Percentiles rank a stretch among this genome's conserved stretches.
Evolutionary conservation across 2,797 vertebrate genomes (phyloP).

Genomic region (Hoplostethus atlanticus): DNA sequence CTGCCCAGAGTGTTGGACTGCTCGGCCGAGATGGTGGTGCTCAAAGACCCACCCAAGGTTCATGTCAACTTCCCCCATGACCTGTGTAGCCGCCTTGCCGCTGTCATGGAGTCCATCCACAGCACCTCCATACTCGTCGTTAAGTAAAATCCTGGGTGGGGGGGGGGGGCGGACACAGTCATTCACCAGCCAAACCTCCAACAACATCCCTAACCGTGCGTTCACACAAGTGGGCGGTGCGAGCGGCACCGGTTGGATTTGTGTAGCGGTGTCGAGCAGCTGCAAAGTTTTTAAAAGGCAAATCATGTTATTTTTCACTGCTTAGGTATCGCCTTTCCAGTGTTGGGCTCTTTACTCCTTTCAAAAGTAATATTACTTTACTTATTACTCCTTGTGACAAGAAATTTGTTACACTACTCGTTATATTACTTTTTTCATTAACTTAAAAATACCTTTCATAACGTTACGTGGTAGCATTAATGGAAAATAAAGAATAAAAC

Average conservation of each 20-base stretch:
- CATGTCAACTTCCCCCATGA: slow-evolving; percentile 92
- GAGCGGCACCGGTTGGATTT: too few species aligned
- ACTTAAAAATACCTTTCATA: too few species aligned
- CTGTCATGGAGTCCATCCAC: slow-evolving; percentile 96
- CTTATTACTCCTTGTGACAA: too few species aligned
- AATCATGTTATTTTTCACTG: slow-evolving; percentile 14
- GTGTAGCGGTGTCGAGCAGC: too few species aligned
- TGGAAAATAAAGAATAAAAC: too few species aligned
- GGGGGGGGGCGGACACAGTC: slow-evolving; percentile 3
- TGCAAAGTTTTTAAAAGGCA: slow-evolving; percentile 1
- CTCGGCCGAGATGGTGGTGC: slow-evolving; percentile 87
- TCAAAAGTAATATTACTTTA: too few species aligned
- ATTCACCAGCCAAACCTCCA: not conserved
- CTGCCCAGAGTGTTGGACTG: slow-evolving; percentile 94
- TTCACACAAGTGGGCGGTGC: not conserved
- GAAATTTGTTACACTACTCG: too few species aligned
- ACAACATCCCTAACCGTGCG: slow-evolving; percentile 1
- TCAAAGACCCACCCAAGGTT: slow-evolving; percentile 96
- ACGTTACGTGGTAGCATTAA: too few species aligned
- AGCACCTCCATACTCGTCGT: slow-evolving; percentile 87
- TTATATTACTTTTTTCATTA: too few species aligned
- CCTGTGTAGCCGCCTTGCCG: slow-evolving; percentile 94
- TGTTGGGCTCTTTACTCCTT: too few species aligned
- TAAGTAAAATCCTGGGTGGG: slow-evolving; percentile 76
- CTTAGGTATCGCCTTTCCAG: slow-evolving; percentile 11